These are phyloP conservation scores for Rhopalosiphum nymphaeae DNA, from an alignment of 2,888 invertebrate species.

Conservation along the genomic window DNA sequence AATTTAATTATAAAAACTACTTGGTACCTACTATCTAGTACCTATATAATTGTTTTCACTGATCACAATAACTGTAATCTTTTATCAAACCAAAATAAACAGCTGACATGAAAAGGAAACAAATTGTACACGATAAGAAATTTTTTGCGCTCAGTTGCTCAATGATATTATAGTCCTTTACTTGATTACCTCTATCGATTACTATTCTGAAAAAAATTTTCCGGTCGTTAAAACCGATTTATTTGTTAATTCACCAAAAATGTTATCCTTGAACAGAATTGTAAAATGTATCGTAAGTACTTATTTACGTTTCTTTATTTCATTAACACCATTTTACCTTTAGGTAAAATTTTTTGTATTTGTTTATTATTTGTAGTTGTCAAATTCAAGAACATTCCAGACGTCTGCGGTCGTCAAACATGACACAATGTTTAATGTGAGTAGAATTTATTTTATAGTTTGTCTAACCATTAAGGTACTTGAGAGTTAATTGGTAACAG, in stretches of 20 bases:
- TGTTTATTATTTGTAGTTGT: slow-evolving; percentile 32
- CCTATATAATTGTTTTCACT: background rate
- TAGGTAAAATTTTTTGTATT: background rate
- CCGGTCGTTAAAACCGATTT: background rate
- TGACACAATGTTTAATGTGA: slow-evolving; percentile 55
- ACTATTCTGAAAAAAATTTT: background rate
- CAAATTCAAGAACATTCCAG: slow-evolving; percentile 56
- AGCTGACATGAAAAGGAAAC: background rate
- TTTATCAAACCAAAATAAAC: slow-evolving; percentile 31
- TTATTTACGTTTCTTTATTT: background rate
- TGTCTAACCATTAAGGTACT: background rate
- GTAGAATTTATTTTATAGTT: slow-evolving; percentile 57
- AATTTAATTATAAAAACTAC: background rate
- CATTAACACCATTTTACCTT: background rate
- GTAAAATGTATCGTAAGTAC: slow-evolving; percentile 55
- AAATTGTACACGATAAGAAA: slow-evolving; percentile 15
- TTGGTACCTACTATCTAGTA: background rate
- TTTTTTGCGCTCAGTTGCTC: background rate
- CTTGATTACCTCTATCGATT: background rate
- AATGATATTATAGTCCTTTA: background rate
- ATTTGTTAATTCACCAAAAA: background rate
- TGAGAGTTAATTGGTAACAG: background rate
- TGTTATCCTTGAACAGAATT: slow-evolving; percentile 56
- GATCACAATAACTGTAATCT: slow-evolving; percentile 6
- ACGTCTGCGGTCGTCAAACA: slow-evolving; percentile 55